Conservation (phyloP, 2,797 vertebrate species). For the Silurus lanzhouensis region DNA sequence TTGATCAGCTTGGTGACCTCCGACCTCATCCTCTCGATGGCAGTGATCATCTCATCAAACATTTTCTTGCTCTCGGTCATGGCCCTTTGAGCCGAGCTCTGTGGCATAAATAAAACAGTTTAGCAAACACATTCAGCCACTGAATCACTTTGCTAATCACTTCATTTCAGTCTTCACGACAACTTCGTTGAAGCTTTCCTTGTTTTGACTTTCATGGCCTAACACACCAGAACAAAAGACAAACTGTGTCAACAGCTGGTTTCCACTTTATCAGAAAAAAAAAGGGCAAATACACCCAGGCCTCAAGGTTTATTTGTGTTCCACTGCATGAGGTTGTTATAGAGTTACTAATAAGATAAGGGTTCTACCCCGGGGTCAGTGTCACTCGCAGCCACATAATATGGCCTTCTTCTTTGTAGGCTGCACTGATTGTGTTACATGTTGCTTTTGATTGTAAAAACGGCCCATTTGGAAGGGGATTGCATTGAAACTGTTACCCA, state of each 20-base stretch:
- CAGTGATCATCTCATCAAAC: slow-evolving; percentile 82
- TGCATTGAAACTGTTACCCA: slow-evolving; percentile 46
- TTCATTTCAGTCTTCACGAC: not conserved
- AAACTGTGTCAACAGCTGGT: slow-evolving; percentile 28
- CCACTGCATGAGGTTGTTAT: slow-evolving; percentile 37
- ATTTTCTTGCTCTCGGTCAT: slow-evolving; percentile 83
- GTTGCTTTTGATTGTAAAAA: slow-evolving; percentile 30
- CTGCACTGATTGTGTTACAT: slow-evolving; percentile 32
- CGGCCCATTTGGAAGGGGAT: not conserved
- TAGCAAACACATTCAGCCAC: not conserved
- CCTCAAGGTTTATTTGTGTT: slow-evolving; percentile 56
- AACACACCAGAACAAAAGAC: not conserved
- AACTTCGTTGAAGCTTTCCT: not conserved
- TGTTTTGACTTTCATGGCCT: slow-evolving; percentile 7
- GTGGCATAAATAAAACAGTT: slow-evolving; percentile 37
- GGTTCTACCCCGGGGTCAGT: slow-evolving; percentile 12
- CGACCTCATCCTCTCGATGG: slow-evolving; percentile 81
- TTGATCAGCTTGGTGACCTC: slow-evolving; percentile 81
- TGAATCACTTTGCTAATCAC: not conserved
- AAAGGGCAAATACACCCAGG: slow-evolving; percentile 32
- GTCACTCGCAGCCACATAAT: slow-evolving; percentile 30
- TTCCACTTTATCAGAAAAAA: slow-evolving; percentile 44
- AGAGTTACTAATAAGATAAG: slow-evolving; percentile 52
- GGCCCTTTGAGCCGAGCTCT: slow-evolving; percentile 81
- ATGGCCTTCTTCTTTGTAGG: slow-evolving; percentile 23